A percentile compares a stretch with the other conserved stretches of the same genome.
phyloP scores from a whole-genome alignment of 2,888 invertebrate species.

The Epinotia nisella region DNA sequence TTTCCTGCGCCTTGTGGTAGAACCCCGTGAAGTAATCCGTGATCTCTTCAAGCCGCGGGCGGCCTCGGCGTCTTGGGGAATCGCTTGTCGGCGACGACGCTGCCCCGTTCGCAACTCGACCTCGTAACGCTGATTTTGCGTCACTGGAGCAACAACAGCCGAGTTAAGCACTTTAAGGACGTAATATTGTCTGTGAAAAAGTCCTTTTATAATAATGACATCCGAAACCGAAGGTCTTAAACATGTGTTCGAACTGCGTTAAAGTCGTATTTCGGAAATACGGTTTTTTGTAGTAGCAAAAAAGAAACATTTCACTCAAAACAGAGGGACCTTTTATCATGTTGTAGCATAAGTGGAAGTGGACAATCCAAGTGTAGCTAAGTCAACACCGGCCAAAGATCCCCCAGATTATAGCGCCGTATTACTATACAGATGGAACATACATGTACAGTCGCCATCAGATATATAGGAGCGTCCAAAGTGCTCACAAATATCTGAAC shows the following conservation, averaged over 20 bases:
- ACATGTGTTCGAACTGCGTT: background rate
- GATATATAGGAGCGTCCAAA: too few species aligned
- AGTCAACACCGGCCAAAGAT: too few species aligned
- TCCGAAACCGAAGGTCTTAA: too few species aligned
- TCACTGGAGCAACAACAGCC: conserved; percentile 53
- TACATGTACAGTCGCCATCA: too few species aligned
- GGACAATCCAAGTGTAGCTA: background rate
- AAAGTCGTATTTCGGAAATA: background rate
- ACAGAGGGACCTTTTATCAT: background rate
- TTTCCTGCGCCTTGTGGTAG: conserved; percentile 64
- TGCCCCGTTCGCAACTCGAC: conserved; percentile 64
- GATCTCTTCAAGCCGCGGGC: conserved; percentile 58
- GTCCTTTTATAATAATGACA: too few species aligned
- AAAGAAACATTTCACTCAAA: background rate
- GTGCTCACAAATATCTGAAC: too few species aligned
- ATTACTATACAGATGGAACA: background rate
- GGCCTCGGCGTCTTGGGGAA: conserved; percentile 66
- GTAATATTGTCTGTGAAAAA: background rate
- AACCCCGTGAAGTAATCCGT: conserved; percentile 74
- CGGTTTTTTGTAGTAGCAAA: too few species aligned
- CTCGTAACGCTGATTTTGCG: conserved; percentile 53
- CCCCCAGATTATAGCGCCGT: conserved; percentile 6
- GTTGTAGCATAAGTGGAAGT: background rate
- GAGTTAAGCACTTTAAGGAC: background rate
- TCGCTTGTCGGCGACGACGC: conserved; percentile 52